A percentile compares a stretch with the other conserved stretches of the same genome.
These are phyloP conservation scores for Volucella inflata DNA, from an alignment of 2,888 invertebrate species.

Conservation along the genomic window DNA sequence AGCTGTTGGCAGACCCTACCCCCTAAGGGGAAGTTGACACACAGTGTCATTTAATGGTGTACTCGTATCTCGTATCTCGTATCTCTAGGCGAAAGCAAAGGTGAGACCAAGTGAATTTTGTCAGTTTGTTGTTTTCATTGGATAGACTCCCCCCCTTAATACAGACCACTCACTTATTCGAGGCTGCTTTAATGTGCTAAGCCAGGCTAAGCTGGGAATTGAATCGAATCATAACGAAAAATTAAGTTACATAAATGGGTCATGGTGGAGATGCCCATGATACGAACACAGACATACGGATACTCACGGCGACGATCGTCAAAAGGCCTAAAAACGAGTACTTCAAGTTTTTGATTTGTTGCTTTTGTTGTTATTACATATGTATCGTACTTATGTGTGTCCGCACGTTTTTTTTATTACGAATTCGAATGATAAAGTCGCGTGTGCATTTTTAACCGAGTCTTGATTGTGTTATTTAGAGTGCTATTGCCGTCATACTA, in stretches of 20 bases:
- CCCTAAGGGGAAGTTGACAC: conserved; percentile 24
- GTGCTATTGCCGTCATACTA: conserved; percentile 35
- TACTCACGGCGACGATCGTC: background rate
- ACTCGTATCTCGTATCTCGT: background rate
- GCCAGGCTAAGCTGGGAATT: conserved; percentile 33
- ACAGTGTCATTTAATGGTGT: background rate
- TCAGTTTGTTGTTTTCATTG: conserved; percentile 45
- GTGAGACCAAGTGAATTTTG: conserved; percentile 37
- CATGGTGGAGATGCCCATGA: conserved; percentile 58
- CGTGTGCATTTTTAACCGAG: conserved; percentile 42
- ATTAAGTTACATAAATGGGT: conserved; percentile 71
- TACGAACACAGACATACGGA: background rate
- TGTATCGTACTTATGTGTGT: background rate
- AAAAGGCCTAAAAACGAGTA: conserved; percentile 21
- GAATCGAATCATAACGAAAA: conserved; percentile 63
- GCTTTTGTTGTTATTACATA: background rate
- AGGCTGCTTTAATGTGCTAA: background rate
- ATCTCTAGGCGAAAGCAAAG: conserved; percentile 47
- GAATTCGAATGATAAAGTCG: conserved; percentile 42
- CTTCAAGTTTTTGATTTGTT: conserved; percentile 11
- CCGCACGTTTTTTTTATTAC: conserved; percentile 48
- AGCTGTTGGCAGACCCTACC: background rate
- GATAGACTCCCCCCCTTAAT: conserved; percentile 26
- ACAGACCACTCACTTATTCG: conserved; percentile 26
- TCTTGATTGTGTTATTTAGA: conserved; percentile 18